Evolutionary conservation across 2,797 vertebrate genomes (phyloP), one percentile per base, ranked within the genome.

Genomic region (Gambusia yucatana): DNA sequence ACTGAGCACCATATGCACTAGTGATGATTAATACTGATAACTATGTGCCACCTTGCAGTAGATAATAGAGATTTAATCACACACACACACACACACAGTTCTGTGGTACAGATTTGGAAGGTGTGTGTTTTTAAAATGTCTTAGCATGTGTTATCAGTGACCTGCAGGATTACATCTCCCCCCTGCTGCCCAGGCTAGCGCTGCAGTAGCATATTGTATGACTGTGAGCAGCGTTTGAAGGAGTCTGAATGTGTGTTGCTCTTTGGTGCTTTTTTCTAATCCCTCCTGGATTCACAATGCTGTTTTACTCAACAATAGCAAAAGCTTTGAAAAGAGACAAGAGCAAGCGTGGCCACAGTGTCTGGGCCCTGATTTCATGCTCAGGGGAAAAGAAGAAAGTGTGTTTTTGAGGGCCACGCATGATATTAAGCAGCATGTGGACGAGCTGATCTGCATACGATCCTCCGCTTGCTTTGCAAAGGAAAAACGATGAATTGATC

Each of bases 301-400:
- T 69, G 82, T 85, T 93, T 93, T 90, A 84, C 76, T 82, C 72
- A 77, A 93, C 92, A 94, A 91, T 89, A 67, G 92, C 88, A 87
- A 82, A 87, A 87, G 88, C 84, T 87, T 73, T 87, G 90, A 90
- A 92, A 93, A 80, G 91, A 87, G 86, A 92, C 91, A 89, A 91
- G 88, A 81, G 85, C 91, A 94, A 95, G 93, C 81, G 84, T 91
- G 92, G 91, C 92, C 88, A 47, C 84, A 63, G 87, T 63, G 90
- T 94, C 93, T 93, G 92, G 94, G 90, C 79, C 72, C 88, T 87
- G 91, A 95, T 95, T 95, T 94, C 91, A 94, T 91, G 90, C 87
- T 46, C 76, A 74, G 48, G 28, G 75, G 67, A 75, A 76, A 80
- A 77, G 79, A 75, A 81, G 73, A 70, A 72, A 76, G 57, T 67